phyloP scores from a whole-genome alignment of 2,113 vertebrate genomes.

The Alouatta palliata region DNA sequence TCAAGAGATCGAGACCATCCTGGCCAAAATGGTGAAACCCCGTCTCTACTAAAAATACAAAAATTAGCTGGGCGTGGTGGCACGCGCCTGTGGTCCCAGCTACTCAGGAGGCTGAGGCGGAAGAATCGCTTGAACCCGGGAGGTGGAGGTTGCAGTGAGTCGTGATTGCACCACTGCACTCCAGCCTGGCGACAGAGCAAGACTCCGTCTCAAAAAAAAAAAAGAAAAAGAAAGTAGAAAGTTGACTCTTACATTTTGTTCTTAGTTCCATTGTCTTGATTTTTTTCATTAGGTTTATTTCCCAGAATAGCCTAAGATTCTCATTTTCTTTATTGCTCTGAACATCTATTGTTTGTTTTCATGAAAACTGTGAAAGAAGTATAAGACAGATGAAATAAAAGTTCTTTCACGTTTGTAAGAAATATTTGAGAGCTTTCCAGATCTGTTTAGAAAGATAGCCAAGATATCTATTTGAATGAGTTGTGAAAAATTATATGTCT shows the following conservation, averaged over 20 bases:
- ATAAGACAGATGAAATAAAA: neutral
- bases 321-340: neutral
- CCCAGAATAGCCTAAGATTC: neutral
- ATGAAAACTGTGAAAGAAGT: neutral
- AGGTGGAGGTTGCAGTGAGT: too few species aligned
- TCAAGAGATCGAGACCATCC: too few species aligned
- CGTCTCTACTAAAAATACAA: too few species aligned
- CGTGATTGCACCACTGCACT: too few species aligned
- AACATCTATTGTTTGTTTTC: constrained; percentile 44
- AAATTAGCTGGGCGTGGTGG: too few species aligned
- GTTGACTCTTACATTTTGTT: neutral
- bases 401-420: neutral
- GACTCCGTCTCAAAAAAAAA: neutral
- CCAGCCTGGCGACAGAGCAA: too few species aligned
- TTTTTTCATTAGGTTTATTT: neutral
- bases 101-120: too few species aligned
- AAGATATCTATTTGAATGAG: neutral
- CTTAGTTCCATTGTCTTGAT: neutral
- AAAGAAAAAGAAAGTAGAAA: neutral
- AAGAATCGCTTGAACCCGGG: too few species aligned
- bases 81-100: too few species aligned
- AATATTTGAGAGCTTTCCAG: neutral
- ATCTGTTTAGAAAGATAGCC: constrained; percentile 22
- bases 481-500: neutral
- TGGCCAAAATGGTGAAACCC: too few species aligned